Evolutionary conservation across 2,797 vertebrate species (phyloP).

Genomic region (Adrianichthys oophorus): DNA sequence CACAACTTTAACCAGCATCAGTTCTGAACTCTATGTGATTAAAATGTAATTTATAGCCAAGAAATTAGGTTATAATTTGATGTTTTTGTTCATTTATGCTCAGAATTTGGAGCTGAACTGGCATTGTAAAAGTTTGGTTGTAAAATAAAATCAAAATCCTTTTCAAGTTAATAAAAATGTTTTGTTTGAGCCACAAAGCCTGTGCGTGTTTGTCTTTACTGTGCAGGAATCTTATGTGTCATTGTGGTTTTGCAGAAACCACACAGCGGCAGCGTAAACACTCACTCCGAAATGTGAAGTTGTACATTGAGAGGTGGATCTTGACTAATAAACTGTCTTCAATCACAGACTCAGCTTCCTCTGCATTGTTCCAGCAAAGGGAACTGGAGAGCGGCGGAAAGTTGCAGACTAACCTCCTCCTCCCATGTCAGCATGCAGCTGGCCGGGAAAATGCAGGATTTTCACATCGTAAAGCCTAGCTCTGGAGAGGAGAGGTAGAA

Average conservation of each 20-base stretch:
- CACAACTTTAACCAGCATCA: neutral
- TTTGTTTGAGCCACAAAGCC: neutral
- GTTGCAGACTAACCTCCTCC: conserved; percentile 44
- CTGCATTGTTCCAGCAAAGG: conserved; percentile 5
- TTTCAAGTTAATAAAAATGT: neutral
- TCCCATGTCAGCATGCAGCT: conserved; percentile 58
- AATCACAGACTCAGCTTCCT: neutral
- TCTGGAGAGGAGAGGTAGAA: neutral
- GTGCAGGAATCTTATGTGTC: neutral
- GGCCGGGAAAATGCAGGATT: conserved; percentile 59
- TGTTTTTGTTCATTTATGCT: too few relatives aligned
- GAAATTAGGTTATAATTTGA: too few relatives aligned
- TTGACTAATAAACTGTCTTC: conserved; percentile 21
- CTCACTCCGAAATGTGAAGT: conserved; percentile 4
- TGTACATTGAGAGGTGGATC: neutral
- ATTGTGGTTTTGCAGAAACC: conserved; percentile 8
- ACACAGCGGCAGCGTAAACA: neutral
- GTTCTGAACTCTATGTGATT: neutral
- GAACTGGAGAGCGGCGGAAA: conserved; percentile 3
- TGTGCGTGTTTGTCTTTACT: conserved; percentile 1
- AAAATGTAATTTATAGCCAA: too few relatives aligned
- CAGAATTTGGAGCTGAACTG: too few relatives aligned
- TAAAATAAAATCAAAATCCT: neutral
- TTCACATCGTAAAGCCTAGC: conserved; percentile 27
- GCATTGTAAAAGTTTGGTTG: neutral